A percentile compares a stretch with the other conserved stretches of the same genome.
Evolutionary conservation across 35 echinoderm and acorn worm genomes (phyloP).

Genomic region (Diadema setosum): DNA sequence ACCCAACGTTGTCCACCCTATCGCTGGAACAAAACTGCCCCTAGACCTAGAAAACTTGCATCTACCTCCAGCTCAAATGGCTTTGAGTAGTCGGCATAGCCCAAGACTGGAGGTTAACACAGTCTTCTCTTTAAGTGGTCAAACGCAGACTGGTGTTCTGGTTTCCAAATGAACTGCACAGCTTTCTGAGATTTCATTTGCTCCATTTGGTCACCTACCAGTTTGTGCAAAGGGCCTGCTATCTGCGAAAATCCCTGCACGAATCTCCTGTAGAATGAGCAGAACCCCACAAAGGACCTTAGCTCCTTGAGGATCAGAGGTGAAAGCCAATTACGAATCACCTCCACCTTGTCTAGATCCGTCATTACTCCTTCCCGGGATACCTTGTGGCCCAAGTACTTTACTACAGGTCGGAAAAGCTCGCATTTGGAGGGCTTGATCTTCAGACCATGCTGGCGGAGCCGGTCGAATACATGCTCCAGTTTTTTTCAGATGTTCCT

Average conservation of each 20-base stretch:
- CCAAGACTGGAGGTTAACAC: conserved; percentile 51
- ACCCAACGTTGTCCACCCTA: conserved; percentile 30
- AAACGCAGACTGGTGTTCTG: conserved; percentile 44
- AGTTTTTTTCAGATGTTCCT: background rate
- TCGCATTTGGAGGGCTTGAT: conserved; percentile 50
- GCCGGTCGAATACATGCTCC: background rate
- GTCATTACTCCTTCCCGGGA: conserved; percentile 20
- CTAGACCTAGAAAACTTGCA: conserved; percentile 29
- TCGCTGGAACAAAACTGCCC: conserved; percentile 39
- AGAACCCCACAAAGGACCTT: conserved; percentile 42
- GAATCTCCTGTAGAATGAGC: conserved; percentile 37
- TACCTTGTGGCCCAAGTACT: conserved; percentile 62
- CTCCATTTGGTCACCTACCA: background rate
- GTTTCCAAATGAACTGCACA: conserved; percentile 8
- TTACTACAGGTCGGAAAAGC: conserved; percentile 25
- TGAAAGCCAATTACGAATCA: conserved; percentile 19
- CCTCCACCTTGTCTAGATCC: conserved; percentile 15
- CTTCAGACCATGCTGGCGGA: conserved; percentile 44
- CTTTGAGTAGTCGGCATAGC: conserved; percentile 49
- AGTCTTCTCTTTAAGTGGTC: conserved; percentile 27
- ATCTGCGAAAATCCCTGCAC: conserved; percentile 43
- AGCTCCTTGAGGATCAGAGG: conserved; percentile 34
- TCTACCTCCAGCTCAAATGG: conserved; percentile 59
- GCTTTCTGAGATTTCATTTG: background rate
- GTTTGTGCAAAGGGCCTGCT: conserved; percentile 2